A percentile compares a stretch with the other conserved stretches of the same genome.
phyloP scores from a whole-genome alignment of 2,113 vertebrate species.

The Phaetusa simplex region DNA sequence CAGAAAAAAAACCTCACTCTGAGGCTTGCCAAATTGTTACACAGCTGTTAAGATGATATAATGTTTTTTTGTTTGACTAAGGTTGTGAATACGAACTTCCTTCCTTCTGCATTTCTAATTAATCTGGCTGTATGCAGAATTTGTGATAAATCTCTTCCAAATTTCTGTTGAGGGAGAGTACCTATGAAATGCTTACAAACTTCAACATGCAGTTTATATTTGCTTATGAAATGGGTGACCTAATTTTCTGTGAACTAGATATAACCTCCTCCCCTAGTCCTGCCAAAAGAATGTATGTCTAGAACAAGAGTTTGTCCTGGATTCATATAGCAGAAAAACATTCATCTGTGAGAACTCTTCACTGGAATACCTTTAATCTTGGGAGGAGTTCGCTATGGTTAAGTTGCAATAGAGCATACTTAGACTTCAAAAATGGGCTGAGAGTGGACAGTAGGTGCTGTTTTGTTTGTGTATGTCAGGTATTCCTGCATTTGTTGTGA shows the following conservation, averaged over 20 bases:
- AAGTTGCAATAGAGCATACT: background rate
- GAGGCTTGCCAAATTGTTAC: slow-evolving; percentile 48
- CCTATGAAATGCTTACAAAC: background rate
- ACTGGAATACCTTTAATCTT: background rate
- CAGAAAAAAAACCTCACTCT: slow-evolving; percentile 14
- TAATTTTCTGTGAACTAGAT: slow-evolving; percentile 39
- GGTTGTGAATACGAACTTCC: slow-evolving; percentile 53
- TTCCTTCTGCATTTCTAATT: slow-evolving; percentile 55
- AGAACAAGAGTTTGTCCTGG: background rate
- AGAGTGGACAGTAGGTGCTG: background rate
- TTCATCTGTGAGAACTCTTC: background rate
- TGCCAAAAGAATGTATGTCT: background rate
- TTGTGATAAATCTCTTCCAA: background rate
- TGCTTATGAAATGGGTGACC: slow-evolving; percentile 20
- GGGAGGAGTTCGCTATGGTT: background rate
- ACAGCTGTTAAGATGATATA: slow-evolving; percentile 67
- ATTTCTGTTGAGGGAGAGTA: background rate
- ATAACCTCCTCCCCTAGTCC: background rate
- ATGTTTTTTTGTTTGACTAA: slow-evolving; percentile 39
- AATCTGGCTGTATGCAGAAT: background rate
- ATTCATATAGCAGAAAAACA: background rate
- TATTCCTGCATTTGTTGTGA: slow-evolving; percentile 4
- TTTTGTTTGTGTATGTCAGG: background rate
- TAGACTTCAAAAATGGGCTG: background rate
- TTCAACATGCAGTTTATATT: background rate